Evolutionary conservation across 2,113 vertebrate species (phyloP).

Genomic region (Lucifuga dentata): DNA sequence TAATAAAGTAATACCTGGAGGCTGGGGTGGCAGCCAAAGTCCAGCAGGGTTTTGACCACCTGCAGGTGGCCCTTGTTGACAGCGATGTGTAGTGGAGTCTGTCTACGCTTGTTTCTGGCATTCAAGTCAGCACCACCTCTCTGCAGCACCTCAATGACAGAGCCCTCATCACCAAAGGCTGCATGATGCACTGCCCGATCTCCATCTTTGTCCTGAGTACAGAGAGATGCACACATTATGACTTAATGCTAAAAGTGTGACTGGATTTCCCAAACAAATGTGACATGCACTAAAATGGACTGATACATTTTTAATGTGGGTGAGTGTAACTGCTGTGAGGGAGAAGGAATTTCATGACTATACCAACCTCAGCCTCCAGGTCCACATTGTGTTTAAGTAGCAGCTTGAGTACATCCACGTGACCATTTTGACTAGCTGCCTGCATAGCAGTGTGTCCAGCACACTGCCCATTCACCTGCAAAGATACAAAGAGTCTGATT

Average conservation of each 20-base stretch:
- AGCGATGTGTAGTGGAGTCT: conserved; percentile 97
- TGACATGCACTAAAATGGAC: neutral
- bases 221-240: conserved; percentile 34
- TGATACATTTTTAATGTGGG: neutral
- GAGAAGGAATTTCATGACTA: neutral
- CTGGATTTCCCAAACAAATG: neutral
- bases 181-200: conserved; percentile 98
- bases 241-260: conserved; percentile 16
- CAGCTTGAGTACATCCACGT: conserved; percentile 97
- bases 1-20: conserved; percentile 88
- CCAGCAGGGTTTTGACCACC: conserved; percentile 97
- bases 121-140: conserved; percentile 96
- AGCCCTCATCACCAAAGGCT: conserved; percentile 97
- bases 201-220: conserved; percentile 94
- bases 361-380: conserved; percentile 95
- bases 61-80: conserved; percentile 99
- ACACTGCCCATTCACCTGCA: conserved; percentile 97
- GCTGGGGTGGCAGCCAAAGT: conserved; percentile 98
- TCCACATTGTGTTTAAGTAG: conserved; percentile 98
- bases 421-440: conserved; percentile 98
- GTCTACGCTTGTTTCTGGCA: conserved; percentile 95
- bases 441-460: conserved; percentile 99
- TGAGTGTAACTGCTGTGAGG: neutral
- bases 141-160: conserved; percentile 97
- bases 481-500: conserved; percentile 34